Evolutionary conservation across 2,113 vertebrate genomes (phyloP), one percentile per base, ranked within the genome.

Genomic region (Lepisosteus oculatus): DNA sequence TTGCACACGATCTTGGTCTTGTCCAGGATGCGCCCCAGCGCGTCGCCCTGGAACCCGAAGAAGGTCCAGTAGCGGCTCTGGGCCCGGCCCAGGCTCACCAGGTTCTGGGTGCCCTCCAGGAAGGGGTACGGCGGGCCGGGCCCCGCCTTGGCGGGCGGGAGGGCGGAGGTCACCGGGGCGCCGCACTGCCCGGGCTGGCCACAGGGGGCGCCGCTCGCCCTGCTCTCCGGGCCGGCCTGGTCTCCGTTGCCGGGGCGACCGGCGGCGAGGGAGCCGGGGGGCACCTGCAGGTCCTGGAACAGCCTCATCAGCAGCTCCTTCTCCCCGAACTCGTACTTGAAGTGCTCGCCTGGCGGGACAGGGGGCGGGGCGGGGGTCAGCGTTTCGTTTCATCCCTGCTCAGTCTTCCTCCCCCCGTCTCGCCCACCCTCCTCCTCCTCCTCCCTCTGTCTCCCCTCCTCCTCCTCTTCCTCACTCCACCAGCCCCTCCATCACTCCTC

Each of bases 271-370:
- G 47, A 51, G 4, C 47, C n/a, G n/a, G n/a, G n/a, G n/a, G n/a
- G n/a, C 4, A 8, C 47, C 47, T 51, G 47, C 47, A 51, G 47
- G 47, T 51, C 47, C 47, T 51, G 47, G 73, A 92, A 84, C 15
- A 90, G 83, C 43, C 86, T 86, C 83, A 92, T 84, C 59, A 88
- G 79, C 0, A 85, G 80, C 72, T 92, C 90, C 75, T 92, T 92
- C 66, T 92, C 87, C 8, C 89, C 87, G 61, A 89, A 75, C 74
- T 90, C 85, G 74, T 88, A 90, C 77, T 89, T 90, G 56, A 85
- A 75, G 55, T 79, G 85, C 64, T 89, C 89, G 55, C 85, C 91
- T 88, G 75, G 13, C n/a, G 59, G 51, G 8, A 72, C 61, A 77
- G 13, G 66, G 65, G 8, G 74, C 42, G 8, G 6, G n/a, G 12